These are phyloP conservation scores for Pituophis catenifer DNA, from an alignment of 2,113 vertebrate genomes.

Conservation along the genomic window DNA sequence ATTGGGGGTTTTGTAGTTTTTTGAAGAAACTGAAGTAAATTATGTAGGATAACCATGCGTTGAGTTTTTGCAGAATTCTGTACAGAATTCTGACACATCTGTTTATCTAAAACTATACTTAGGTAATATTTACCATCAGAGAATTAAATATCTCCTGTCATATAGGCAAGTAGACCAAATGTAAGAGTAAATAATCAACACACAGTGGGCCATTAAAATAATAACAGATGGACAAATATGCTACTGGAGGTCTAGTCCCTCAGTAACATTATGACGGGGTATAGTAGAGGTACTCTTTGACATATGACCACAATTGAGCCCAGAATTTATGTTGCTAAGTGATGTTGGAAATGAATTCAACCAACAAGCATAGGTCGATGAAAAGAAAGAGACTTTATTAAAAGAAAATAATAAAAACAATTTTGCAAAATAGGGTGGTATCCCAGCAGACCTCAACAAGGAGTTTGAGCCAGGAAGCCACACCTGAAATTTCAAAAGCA, in stretches of 20 bases:
- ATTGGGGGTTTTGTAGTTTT: background rate
- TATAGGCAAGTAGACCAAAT: background rate
- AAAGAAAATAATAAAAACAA: too few relatives aligned
- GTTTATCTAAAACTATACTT: background rate
- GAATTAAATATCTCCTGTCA: background rate
- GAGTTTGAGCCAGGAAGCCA: too few relatives aligned
- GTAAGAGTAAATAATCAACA: background rate
- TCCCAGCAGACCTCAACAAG: too few relatives aligned
- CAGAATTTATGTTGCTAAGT: background rate
- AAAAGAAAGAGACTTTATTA: too few relatives aligned
- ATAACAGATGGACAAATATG: background rate
- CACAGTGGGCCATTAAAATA: background rate
- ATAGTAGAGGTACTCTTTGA: background rate
- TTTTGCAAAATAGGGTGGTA: too few relatives aligned
- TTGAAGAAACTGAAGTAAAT: background rate
- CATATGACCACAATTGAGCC: background rate
- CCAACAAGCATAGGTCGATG: too few relatives aligned
- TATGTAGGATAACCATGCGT: background rate
- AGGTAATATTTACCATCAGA: background rate
- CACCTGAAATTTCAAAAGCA: too few relatives aligned
- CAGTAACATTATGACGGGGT: background rate
- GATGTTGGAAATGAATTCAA: too few relatives aligned
- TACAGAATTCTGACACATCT: background rate
- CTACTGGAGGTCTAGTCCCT: background rate
- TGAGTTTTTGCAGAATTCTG: background rate